Evolutionary conservation across 2,888 invertebrate genomes (phyloP).

Genomic region (Tetropium fuscum): DNA sequence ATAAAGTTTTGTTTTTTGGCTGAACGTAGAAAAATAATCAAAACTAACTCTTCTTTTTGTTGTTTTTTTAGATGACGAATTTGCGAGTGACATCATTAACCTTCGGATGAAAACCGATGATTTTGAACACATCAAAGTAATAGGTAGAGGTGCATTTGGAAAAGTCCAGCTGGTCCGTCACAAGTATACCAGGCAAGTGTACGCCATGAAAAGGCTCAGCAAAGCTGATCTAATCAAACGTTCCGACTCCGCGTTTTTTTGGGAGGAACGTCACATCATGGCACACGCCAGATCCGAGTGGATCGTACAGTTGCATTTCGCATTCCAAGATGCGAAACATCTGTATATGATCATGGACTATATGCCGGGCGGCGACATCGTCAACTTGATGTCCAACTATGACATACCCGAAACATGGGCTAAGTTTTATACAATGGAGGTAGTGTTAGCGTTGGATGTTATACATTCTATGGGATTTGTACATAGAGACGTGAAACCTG

Average conservation of each 20-base stretch:
- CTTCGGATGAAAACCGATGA: conserved; percentile 97
- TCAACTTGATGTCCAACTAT: conserved; percentile 98
- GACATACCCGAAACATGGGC: conserved; percentile 93
- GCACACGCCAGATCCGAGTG: conserved; percentile 99
- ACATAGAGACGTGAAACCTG: conserved; percentile 97
- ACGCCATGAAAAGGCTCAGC: conserved; percentile 98
- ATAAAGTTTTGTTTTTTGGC: too few relatives aligned
- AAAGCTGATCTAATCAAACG: conserved; percentile 99
- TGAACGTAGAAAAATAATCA: too few relatives aligned
- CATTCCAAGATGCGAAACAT: conserved; percentile 80
- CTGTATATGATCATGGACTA: conserved; percentile 99
- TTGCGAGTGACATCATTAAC: conserved; percentile 86
- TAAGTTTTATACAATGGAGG: conserved; percentile 61
- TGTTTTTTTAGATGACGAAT: conserved; percentile 88
- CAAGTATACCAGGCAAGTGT: conserved; percentile 92
- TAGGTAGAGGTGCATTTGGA: conserved; percentile 98
- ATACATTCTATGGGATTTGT: conserved; percentile 99
- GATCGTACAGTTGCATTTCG: conserved; percentile 99
- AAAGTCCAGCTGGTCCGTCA: conserved; percentile 99
- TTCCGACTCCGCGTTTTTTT: conserved; percentile 99
- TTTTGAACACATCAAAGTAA: conserved; percentile 96
- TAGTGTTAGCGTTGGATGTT: conserved; percentile 91
- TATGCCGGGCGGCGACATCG: conserved; percentile 99
- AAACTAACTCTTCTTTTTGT: not conserved
- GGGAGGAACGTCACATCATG: conserved; percentile 99